A percentile compares a stretch with the other conserved stretches of the same genome.
phyloP scores from a whole-genome alignment of 2,888 invertebrate species.

The Neoaliturus tenellus region DNA sequence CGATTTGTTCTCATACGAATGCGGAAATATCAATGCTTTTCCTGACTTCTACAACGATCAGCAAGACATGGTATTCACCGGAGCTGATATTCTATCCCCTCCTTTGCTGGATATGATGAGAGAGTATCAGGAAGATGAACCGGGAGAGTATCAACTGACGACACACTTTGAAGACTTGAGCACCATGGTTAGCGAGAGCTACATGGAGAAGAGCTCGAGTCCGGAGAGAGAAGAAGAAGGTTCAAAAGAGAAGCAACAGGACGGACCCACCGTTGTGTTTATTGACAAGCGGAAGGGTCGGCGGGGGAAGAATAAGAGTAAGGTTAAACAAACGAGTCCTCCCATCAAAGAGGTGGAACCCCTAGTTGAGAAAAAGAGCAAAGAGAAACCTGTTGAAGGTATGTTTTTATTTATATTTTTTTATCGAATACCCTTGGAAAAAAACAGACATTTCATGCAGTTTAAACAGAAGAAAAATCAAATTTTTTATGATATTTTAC shows the following conservation, averaged over 20 bases:
- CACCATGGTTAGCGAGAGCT: slow-evolving; percentile 32
- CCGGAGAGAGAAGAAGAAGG: background rate
- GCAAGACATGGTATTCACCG: slow-evolving; percentile 32
- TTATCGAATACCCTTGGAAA: background rate
- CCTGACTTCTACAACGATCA: slow-evolving; percentile 41
- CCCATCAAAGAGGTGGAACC: slow-evolving; percentile 5
- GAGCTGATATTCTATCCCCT: slow-evolving; percentile 2
- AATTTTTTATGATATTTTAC: too few relatives aligned
- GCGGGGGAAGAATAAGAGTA: background rate
- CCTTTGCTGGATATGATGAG: slow-evolving; percentile 40
- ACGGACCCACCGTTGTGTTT: slow-evolving; percentile 16
- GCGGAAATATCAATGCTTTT: slow-evolving; percentile 1
- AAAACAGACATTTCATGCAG: background rate
- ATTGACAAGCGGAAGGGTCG: slow-evolving; percentile 28
- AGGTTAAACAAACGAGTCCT: slow-evolving; percentile 3
- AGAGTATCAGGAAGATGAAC: slow-evolving; percentile 16
- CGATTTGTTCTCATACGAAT: slow-evolving; percentile 21
- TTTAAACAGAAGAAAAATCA: background rate
- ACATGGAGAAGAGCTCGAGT: background rate
- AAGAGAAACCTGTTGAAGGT: slow-evolving; percentile 42
- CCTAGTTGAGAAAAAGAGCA: slow-evolving; percentile 19
- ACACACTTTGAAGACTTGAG: slow-evolving; percentile 27
- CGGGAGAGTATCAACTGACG: slow-evolving; percentile 21
- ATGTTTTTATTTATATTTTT: slow-evolving; percentile 32
- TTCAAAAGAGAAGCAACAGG: background rate